phyloP scores from a whole-genome alignment of 2,797 vertebrate species.

The Neoniphon sammara region DNA sequence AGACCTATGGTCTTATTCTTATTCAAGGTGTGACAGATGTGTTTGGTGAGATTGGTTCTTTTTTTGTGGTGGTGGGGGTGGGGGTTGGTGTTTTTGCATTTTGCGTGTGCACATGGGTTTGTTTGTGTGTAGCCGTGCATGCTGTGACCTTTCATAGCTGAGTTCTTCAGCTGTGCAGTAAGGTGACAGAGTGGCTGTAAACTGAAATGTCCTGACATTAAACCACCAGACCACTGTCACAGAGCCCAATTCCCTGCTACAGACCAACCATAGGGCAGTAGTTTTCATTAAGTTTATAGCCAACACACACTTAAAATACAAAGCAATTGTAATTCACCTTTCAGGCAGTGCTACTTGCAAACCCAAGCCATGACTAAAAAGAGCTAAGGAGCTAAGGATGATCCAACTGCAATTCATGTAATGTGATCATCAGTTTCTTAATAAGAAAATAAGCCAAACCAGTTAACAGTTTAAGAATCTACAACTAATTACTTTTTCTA shows the following conservation, averaged over 20 bases:
- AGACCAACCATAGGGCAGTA: not conserved
- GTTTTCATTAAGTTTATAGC: no score
- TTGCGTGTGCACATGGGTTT: not conserved
- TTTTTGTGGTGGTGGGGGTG: not conserved
- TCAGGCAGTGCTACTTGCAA: no score
- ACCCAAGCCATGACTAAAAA: no score
- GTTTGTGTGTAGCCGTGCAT: conserved; percentile 39
- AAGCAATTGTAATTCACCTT: no score
- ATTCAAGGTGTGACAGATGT: not conserved
- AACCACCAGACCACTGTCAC: conserved; percentile 48
- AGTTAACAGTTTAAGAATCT: no score
- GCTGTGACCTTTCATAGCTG: conserved; percentile 65
- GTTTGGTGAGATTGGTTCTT: conserved; percentile 16
- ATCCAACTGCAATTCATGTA: no score
- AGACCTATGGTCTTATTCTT: no score
- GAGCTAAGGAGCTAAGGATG: no score
- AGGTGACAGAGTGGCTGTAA: conserved; percentile 59
- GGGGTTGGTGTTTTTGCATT: not conserved
- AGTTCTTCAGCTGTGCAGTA: conserved; percentile 48
- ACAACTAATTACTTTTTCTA: no score
- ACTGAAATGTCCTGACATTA: conserved; percentile 72
- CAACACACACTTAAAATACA: not conserved
- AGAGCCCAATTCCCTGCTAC: not conserved
- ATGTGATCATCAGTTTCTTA: no score
- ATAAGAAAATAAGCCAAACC: no score